Evolutionary conservation across 1,140 invertebrate species (phyloP), one percentile per base, ranked within the genome.

Genomic region (Anoplolepis gracilipes): DNA sequence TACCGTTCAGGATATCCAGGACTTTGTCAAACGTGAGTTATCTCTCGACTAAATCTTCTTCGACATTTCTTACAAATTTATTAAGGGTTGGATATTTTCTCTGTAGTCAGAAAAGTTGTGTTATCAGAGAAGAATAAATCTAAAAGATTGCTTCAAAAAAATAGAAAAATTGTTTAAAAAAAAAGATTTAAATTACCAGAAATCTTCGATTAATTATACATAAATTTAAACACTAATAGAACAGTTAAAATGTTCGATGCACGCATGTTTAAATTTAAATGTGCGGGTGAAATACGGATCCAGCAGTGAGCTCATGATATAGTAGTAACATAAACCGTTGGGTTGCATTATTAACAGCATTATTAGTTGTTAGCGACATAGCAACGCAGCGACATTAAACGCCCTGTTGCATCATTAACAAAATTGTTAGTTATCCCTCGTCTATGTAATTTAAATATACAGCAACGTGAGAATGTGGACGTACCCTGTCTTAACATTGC

Each of bases 1-100:
- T 67, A 95, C 93, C 0, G 95, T 94, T 49, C 86, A 95, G 19
- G 95, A 96, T 25, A 91, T 97, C 1, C 92, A 95, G 39, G 88
- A 95, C 30, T 96, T 95, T 88, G 94, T 96, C 1, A 94, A 93
- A 64, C 77, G 92, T 92, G 82, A 89, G 84, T 75, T 84, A 16
- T 42, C 19, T 53, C 13, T 78, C 28, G 33, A 10, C 5, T 0
- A 25, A 1, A 53, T 46, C 22, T 25, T 65, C 19, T 36, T 78
- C n/a, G 8, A 2, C 1, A 22, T 33, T 2, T 49, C 19, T 42
- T 7, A 1, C 16, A 46, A 4, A 13, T 61, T 61, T 8, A 69
- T 79, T 25, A 69, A 69, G 25, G 39, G 42, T 46, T 16, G 16
- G 16, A 16, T 49, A 49, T 49, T 49, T 49, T 49, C 46, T 49